Percentiles rank a stretch among this genome's conserved stretches.
phyloP scores from a whole-genome alignment of 1,140 invertebrate genomes.

The Ctenoplectra terminalis region DNA sequence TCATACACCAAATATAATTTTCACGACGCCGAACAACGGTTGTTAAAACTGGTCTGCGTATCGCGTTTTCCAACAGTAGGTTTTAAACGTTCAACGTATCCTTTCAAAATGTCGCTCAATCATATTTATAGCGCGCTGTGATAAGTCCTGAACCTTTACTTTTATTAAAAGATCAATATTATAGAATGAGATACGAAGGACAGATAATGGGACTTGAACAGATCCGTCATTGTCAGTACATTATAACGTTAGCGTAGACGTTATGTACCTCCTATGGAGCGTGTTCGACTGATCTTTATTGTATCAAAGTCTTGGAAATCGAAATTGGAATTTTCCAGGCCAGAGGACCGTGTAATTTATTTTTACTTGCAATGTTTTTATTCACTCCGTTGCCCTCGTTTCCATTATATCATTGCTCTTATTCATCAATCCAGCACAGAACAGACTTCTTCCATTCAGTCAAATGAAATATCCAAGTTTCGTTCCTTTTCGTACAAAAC shows the following conservation, averaged over 20 bases:
- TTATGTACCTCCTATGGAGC: neutral
- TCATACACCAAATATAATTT: too few relatives aligned
- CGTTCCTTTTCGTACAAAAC: neutral
- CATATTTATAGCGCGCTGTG: too few relatives aligned
- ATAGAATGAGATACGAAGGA: neutral
- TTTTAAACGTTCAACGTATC: too few relatives aligned
- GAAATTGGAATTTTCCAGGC: neutral
- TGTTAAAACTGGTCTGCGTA: too few relatives aligned
- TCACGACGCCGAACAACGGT: too few relatives aligned
- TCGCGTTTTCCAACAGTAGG: too few relatives aligned
- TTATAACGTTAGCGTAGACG: neutral
- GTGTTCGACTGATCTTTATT: neutral
- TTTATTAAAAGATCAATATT: too few relatives aligned
- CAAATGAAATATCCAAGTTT: neutral
- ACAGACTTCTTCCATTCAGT: neutral
- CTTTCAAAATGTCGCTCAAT: too few relatives aligned
- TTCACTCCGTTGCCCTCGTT: neutral
- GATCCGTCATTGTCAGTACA: slow-evolving; percentile 19
- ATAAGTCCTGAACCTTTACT: too few relatives aligned
- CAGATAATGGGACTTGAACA: neutral
- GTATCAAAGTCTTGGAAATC: slow-evolving; percentile 5
- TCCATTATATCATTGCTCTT: neutral
- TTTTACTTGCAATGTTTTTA: neutral
- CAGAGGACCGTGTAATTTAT: neutral
- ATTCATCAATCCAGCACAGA: neutral